Conservation (phyloP, 1,140 invertebrate species). For the Bombus turneri region DNA sequence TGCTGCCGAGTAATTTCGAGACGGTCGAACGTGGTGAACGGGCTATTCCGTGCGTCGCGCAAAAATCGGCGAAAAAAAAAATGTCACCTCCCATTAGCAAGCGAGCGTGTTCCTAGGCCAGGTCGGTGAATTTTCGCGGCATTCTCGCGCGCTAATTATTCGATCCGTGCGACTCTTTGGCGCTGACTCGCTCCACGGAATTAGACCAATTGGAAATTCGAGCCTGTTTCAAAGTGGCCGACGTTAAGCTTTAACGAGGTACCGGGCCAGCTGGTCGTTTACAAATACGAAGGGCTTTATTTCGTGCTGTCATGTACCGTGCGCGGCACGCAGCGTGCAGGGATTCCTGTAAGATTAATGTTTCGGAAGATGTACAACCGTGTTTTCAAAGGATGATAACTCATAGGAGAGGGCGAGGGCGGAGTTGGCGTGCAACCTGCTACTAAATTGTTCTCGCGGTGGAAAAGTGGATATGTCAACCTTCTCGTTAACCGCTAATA, state of each 20-base stretch:
- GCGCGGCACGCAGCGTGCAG: slow-evolving; percentile 43
- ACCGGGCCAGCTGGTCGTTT: slow-evolving; percentile 25
- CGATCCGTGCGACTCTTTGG: background rate
- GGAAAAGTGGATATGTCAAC: slow-evolving; percentile 67
- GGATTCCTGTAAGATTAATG: slow-evolving; percentile 68
- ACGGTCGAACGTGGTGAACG: background rate
- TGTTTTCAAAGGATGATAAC: slow-evolving; percentile 66
- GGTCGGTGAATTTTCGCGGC: background rate
- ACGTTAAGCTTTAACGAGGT: slow-evolving; percentile 32
- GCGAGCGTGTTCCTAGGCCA: background rate
- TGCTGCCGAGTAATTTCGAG: background rate
- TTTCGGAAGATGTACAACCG: slow-evolving; percentile 60
- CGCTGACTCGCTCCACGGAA: background rate
- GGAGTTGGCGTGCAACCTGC: slow-evolving; percentile 56
- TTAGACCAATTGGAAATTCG: slow-evolving; percentile 34
- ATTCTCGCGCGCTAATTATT: background rate
- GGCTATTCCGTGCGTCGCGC: too few species aligned
- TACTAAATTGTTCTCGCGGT: slow-evolving; percentile 65
- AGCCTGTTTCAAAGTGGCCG: slow-evolving; percentile 13
- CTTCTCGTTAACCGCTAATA: slow-evolving; percentile 61
- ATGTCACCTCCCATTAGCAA: too few species aligned
- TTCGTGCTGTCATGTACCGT: slow-evolving; percentile 54
- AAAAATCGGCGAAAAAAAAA: background rate
- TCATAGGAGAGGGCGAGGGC: slow-evolving; percentile 40
- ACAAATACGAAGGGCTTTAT: slow-evolving; percentile 55